A percentile compares a stretch with the other conserved stretches of the same genome.
phyloP scores from a whole-genome alignment of 2,797 vertebrate genomes.

The Natrix natrix region DNA sequence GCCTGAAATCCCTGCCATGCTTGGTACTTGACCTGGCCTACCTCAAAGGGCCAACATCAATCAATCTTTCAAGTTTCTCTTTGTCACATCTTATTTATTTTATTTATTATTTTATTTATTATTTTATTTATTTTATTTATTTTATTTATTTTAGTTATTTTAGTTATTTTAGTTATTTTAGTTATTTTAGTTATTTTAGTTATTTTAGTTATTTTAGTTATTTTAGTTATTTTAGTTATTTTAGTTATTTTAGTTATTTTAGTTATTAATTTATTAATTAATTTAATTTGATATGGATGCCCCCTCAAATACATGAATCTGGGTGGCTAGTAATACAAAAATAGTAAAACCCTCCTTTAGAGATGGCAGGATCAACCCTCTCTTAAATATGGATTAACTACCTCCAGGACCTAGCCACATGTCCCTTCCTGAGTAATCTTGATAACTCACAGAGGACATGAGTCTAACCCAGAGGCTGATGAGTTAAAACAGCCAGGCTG shows the following conservation, averaged over 20 bases:
- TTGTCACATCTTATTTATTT: background rate
- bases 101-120: too few relatives aligned
- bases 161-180: too few relatives aligned
- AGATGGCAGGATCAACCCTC: too few relatives aligned
- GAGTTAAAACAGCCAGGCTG: background rate
- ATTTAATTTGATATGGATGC: background rate
- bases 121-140: too few relatives aligned
- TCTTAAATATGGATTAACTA: background rate
- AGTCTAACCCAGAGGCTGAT: background rate
- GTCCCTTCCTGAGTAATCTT: background rate
- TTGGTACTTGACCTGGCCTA: background rate
- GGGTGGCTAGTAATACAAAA: background rate
- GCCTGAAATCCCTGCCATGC: background rate
- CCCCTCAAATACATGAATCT: background rate
- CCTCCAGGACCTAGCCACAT: background rate
- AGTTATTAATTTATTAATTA: too few relatives aligned
- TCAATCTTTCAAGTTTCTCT: background rate
- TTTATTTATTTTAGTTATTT: too few relatives aligned
- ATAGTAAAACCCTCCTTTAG: background rate
- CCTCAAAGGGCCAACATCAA: background rate
- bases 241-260: too few relatives aligned
- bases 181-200: too few relatives aligned
- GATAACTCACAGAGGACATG: background rate
- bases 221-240: too few relatives aligned
- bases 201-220: too few relatives aligned